Evolutionary conservation across 2,888 invertebrate species (phyloP).

Genomic region (Eretmocerus hayati): DNA sequence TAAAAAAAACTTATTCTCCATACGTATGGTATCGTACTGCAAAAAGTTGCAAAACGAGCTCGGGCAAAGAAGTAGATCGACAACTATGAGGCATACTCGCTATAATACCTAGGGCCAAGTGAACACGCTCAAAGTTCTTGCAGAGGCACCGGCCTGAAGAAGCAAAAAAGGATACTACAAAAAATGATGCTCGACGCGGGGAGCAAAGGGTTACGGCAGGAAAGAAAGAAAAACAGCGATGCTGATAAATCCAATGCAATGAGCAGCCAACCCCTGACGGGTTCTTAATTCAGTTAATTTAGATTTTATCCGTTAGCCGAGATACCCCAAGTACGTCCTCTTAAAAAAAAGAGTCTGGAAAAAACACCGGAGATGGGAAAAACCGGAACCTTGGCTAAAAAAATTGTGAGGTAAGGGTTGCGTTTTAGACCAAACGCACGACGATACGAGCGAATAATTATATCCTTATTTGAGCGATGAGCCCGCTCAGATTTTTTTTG

Average conservation of each 20-base stretch:
- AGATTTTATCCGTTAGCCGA: conserved; percentile 47
- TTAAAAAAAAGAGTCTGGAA: no score
- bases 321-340: conserved; percentile 17
- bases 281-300: conserved; percentile 48
- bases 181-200: background rate
- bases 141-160: no score
- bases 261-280: conserved; percentile 35
- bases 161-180: conserved; percentile 7
- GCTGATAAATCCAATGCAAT: conserved; percentile 40
- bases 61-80: no score
- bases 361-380: conserved; percentile 17
- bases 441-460: conserved; percentile 40
- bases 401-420: conserved; percentile 4
- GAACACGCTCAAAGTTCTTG: conserved; percentile 11
- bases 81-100: no score
- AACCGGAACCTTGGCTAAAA: conserved; percentile 20
- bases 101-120: no score
- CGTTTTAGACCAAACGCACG: conserved; percentile 22
- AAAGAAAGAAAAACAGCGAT: conserved; percentile 25
- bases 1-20: no score
- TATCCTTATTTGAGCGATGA: conserved; percentile 45
- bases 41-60: no score
- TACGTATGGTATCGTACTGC: no score
- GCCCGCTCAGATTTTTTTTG: conserved; percentile 32
- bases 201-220: conserved; percentile 12